phyloP scores from a whole-genome alignment of 2,888 invertebrate genomes.

The Amitus sp. region DNA sequence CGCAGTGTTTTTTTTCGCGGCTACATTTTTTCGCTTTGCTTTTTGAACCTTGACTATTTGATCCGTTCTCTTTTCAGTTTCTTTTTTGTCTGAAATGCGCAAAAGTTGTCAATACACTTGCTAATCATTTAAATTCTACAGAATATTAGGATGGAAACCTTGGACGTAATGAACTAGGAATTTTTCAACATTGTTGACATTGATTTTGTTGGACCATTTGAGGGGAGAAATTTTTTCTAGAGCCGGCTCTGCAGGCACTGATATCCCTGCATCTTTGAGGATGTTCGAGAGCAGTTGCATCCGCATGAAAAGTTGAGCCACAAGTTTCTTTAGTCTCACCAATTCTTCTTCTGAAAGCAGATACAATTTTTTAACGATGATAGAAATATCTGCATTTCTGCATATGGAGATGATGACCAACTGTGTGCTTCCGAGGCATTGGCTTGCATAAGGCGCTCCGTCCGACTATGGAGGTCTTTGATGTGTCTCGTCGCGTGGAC shows the following conservation, averaged over 20 bases:
- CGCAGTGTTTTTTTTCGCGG: slow-evolving; percentile 35
- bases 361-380: no score
- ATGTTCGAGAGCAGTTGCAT: slow-evolving; percentile 59
- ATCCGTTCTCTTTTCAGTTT: slow-evolving; percentile 51
- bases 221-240: slow-evolving; percentile 62
- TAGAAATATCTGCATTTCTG: no score
- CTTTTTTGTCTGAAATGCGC: slow-evolving; percentile 52
- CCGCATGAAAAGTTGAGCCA: slow-evolving; percentile 57
- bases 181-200: slow-evolving; percentile 55
- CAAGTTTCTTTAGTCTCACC: slow-evolving; percentile 57
- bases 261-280: slow-evolving; percentile 60
- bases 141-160: slow-evolving; percentile 29
- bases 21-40: slow-evolving; percentile 42
- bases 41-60: slow-evolving; percentile 34
- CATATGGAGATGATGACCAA: slow-evolving; percentile 46
- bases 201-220: slow-evolving; percentile 63
- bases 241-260: slow-evolving; percentile 61
- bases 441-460: slow-evolving; percentile 56
- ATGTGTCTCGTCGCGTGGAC: slow-evolving; percentile 63
- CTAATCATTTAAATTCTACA: slow-evolving; percentile 11
- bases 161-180: slow-evolving; percentile 50
- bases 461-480: slow-evolving; percentile 60
- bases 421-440: slow-evolving; percentile 60
- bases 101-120: no score
- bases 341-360: slow-evolving; percentile 60